Conservation (phyloP, 2,888 invertebrate species). For the Therioaphis trifolii region DNA sequence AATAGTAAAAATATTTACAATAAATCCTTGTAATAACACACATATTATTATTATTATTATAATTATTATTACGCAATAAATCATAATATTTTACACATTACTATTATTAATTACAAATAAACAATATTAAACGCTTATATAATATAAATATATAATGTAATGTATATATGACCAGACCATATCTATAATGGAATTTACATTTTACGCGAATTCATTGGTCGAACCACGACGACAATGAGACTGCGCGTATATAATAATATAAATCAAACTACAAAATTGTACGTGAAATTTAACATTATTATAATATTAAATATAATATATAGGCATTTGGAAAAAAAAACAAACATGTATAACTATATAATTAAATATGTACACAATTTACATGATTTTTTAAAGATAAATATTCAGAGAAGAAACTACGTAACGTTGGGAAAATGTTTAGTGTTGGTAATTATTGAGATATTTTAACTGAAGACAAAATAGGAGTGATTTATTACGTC, state of each 20-base stretch:
- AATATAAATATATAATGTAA: background rate
- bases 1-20: conserved; percentile 59
- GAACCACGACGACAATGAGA: background rate
- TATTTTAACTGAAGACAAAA: too few species aligned
- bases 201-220: conserved; percentile 1
- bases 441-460: too few species aligned
- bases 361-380: too few species aligned
- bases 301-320: conserved; percentile 16
- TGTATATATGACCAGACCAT: conserved; percentile 22
- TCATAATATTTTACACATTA: conserved; percentile 32
- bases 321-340: background rate
- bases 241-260: background rate
- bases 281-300: conserved; percentile 24
- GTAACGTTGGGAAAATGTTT: too few species aligned
- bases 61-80: conserved; percentile 18
- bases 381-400: too few species aligned
- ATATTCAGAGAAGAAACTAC: too few species aligned
- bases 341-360: background rate
- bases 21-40: conserved; percentile 22
- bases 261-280: conserved; percentile 14
- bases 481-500: too few species aligned
- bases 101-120: conserved; percentile 6
- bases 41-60: conserved; percentile 22
- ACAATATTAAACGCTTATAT: conserved; percentile 3
- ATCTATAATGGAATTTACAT: conserved; percentile 14